Conservation (phyloP, 2,113 vertebrate genomes). For the Scomber colias region DNA sequence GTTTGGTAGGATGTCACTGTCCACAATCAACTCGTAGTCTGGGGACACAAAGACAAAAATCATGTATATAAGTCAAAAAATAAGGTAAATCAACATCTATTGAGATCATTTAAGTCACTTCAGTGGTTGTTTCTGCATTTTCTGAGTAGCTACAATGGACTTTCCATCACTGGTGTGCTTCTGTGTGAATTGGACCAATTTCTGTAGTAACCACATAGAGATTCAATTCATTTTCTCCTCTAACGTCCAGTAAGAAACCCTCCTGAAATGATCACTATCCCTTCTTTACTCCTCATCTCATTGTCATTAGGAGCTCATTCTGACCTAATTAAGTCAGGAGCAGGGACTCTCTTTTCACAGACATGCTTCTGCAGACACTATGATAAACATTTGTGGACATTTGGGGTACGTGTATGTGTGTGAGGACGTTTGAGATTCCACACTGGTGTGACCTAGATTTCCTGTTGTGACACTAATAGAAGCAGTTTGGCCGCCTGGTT, state of each 20-base stretch:
- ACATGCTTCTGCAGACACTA: not conserved
- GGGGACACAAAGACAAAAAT: not conserved
- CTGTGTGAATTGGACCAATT: not conserved
- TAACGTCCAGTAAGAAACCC: not conserved
- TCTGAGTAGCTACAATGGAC: not conserved
- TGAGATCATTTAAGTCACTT: not conserved
- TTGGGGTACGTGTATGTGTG: too few relatives aligned
- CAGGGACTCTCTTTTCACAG: not conserved
- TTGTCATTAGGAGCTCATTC: not conserved
- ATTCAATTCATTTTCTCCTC: not conserved
- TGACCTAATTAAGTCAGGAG: not conserved
- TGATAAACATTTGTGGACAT: not conserved
- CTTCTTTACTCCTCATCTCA: not conserved
- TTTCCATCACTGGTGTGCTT: not conserved
- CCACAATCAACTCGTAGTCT: constrained; percentile 96
- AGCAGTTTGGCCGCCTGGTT: not conserved
- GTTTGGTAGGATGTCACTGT: constrained; percentile 93
- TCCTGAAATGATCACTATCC: not conserved
- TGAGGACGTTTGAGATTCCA: constrained; percentile 10
- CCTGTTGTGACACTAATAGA: not conserved
- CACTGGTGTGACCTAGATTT: constrained; percentile 33
- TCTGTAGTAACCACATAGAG: not conserved
- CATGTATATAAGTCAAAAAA: not conserved
- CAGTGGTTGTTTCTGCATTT: not conserved
- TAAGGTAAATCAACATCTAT: not conserved